These are phyloP conservation scores for Plumapathes pennacea DNA, from an alignment of 92 coral and sea anemone species.

Conservation along the genomic window DNA sequence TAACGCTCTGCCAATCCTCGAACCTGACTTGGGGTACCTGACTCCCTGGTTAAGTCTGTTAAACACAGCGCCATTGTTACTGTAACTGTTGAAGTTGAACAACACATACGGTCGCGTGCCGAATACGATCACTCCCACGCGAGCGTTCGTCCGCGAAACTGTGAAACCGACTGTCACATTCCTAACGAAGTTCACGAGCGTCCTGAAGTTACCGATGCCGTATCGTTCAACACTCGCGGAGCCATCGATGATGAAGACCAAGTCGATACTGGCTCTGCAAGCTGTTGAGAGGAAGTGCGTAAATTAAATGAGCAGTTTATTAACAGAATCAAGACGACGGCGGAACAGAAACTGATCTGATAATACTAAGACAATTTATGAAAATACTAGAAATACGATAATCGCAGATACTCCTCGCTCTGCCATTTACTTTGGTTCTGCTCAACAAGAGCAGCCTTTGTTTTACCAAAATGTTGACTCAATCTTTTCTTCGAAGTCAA, in stretches of 20 bases:
- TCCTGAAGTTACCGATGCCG: conserved; percentile 83
- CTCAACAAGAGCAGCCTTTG: too few relatives aligned
- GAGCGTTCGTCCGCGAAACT: conserved; percentile 63
- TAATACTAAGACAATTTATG: too few relatives aligned
- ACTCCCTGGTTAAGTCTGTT: conserved; percentile 45
- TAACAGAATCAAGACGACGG: too few relatives aligned
- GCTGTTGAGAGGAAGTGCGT: conserved; percentile 52
- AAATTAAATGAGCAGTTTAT: too few relatives aligned
- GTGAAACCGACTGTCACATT: conserved; percentile 69
- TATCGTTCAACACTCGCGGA: conserved; percentile 79
- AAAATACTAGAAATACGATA: too few relatives aligned
- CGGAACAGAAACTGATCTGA: too few relatives aligned
- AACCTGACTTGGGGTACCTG: conserved; percentile 67
- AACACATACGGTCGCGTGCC: conserved; percentile 42
- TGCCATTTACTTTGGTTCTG: too few relatives aligned
- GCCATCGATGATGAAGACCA: conserved; percentile 83
- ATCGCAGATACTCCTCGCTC: too few relatives aligned
- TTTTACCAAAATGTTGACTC: too few relatives aligned
- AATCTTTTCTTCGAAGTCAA: too few relatives aligned
- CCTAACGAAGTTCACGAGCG: conserved; percentile 66
- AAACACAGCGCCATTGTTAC: conserved; percentile 57
- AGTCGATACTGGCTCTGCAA: conserved; percentile 71
- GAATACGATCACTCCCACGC: conserved; percentile 63
- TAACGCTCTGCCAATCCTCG: conserved; percentile 73
- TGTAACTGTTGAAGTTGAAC: conserved; percentile 56